These are phyloP conservation scores for Trichogramma pretiosum DNA, from an alignment of 1,140 invertebrate genomes.

Conservation along the genomic window DNA sequence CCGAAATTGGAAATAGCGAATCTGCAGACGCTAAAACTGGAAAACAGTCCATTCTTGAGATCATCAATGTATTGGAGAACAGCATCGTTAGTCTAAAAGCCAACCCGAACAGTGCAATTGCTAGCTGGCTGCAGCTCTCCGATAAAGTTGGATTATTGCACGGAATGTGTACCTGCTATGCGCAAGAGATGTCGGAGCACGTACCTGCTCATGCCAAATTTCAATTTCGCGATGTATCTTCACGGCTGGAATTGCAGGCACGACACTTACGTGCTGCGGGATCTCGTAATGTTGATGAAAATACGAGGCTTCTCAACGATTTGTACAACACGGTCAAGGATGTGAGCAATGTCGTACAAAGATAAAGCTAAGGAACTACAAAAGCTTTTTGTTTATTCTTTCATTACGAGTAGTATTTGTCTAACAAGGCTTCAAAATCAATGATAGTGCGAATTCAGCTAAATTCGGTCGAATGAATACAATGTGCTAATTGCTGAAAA, in stretches of 20 bases:
- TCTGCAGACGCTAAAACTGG: neutral
- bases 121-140: slow-evolving; percentile 72
- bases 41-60: slow-evolving; percentile 60
- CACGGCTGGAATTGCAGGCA: slow-evolving; percentile 70
- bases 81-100: slow-evolving; percentile 56
- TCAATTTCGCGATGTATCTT: slow-evolving; percentile 77
- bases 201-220: slow-evolving; percentile 81
- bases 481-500: no score
- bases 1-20: neutral
- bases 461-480: no score
- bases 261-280: slow-evolving; percentile 65
- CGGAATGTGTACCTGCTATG: slow-evolving; percentile 63
- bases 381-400: no score
- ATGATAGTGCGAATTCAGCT: no score
- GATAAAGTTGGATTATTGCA: slow-evolving; percentile 75
- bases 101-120: slow-evolving; percentile 51
- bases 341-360: slow-evolving; percentile 70
- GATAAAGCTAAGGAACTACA: no score
- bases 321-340: slow-evolving; percentile 74
- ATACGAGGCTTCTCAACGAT: slow-evolving; percentile 59
- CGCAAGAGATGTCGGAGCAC: slow-evolving; percentile 59
- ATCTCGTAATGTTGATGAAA: slow-evolving; percentile 59
- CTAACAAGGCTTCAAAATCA: no score
- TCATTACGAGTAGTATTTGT: no score
- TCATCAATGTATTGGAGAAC: slow-evolving; percentile 59